Base-by-base conservation (phyloP, 2,113 vertebrate genomes). In the Macheiramphus alcinus region DNA sequence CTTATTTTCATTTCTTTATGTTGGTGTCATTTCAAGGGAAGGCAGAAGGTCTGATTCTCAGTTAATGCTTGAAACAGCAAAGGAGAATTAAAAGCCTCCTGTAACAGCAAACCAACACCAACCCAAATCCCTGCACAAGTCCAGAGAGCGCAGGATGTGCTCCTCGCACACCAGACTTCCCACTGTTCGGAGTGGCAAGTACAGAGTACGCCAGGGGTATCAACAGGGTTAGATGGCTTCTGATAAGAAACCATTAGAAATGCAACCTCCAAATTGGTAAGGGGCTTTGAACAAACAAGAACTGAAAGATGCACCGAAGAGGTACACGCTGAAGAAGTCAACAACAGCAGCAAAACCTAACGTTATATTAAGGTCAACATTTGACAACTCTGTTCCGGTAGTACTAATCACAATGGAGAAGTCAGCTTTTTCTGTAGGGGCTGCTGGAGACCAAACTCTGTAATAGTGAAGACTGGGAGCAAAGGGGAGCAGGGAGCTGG, bases 111-210 rank as follows among this genome's bases (percentile, higher is more conserved):
- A 32, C 16, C 56, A 31, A 1, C 26, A 25, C 27, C 55, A 16
- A 14, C 7, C 9, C 18, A n/a, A 4, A 1, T 0, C 36, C 34
- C 55, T 1, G 13, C 17, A 0, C 0, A 0, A 5, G 22, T 1
- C n/a, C 62, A 1, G 31, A 7, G 5, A 4, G 9, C 1, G 0
- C 0, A 1, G 61, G 47, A 5, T 0, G 4, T 1, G 11, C 65
- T 50, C 31, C 80, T 56, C 18, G 4, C 53, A 22, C 43, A 2
- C 17, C 32, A 23, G 32, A 26, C 9, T 45, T 16, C 59, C 40
- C 43, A 4, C 29, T 52, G 50, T 27, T 52, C 15, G 3, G 26
- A 52, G 50, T 52, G 0, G 36, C 22, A 15, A 21, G 17, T 1
- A 21, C 48, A 9, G 53, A 34, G 23, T 0, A 7, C 5, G 2